These are phyloP conservation scores for Chrysotoxum bicinctum DNA, from an alignment of 2,888 invertebrate genomes.

Conservation along the genomic window DNA sequence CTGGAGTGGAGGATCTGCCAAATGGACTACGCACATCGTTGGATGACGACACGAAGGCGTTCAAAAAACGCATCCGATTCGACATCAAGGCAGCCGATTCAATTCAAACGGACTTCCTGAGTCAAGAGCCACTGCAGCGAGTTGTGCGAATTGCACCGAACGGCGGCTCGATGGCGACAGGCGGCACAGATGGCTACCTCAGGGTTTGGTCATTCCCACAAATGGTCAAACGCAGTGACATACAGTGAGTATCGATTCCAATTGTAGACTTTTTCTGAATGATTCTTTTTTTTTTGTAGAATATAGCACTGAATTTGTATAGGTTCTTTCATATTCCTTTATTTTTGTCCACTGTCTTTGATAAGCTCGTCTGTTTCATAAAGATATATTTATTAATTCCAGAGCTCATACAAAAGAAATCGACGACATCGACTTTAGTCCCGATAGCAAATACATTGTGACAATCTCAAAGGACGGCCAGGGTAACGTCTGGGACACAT, in stretches of 20 bases:
- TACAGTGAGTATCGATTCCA: conserved; percentile 82
- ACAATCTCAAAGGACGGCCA: conserved; percentile 94
- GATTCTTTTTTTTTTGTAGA: too few relatives aligned
- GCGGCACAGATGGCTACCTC: conserved; percentile 93
- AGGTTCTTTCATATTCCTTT: too few relatives aligned
- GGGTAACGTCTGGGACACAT: conserved; percentile 90
- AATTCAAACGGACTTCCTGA: conserved; percentile 92
- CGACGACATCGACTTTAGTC: conserved; percentile 96
- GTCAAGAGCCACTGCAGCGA: conserved; percentile 91
- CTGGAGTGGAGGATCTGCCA: conserved; percentile 78
- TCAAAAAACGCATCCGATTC: conserved; percentile 86
- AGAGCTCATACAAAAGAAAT: conserved; percentile 93
- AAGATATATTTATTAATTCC: conserved; percentile 22
- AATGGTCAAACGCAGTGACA: conserved; percentile 86
- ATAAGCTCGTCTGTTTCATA: too few relatives aligned
- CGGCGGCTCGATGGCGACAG: conserved; percentile 92
- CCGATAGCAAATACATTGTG: conserved; percentile 88
- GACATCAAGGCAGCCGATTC: conserved; percentile 90
- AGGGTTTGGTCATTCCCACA: conserved; percentile 95
- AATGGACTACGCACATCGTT: conserved; percentile 76
- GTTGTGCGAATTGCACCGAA: conserved; percentile 90
- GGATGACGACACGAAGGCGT: conserved; percentile 76
- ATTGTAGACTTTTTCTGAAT: not conserved
- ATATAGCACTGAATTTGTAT: too few relatives aligned
- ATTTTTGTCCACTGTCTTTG: too few relatives aligned